Evolutionary conservation across 1,140 invertebrate genomes (phyloP).

Genomic region (Andricus grossulariae): DNA sequence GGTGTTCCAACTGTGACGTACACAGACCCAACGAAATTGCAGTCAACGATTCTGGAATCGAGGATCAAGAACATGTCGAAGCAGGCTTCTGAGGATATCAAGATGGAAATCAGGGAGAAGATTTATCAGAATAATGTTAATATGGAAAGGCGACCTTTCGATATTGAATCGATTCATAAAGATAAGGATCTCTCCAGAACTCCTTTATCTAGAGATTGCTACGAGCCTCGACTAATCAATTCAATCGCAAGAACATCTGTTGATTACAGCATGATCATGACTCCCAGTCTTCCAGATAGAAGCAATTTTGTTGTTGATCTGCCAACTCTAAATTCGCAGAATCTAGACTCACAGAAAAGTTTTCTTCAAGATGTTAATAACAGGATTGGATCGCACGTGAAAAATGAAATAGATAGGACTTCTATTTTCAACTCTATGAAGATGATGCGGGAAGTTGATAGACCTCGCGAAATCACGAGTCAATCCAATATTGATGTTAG

Average conservation of each 20-base stretch:
- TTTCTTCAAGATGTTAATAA: constrained; percentile 47
- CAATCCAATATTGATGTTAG: constrained; percentile 47
- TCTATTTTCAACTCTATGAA: constrained; percentile 54
- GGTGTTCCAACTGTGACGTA: constrained; percentile 61
- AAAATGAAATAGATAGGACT: constrained; percentile 53
- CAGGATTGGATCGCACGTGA: constrained; percentile 34
- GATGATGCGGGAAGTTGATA: constrained; percentile 52
- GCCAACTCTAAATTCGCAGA: constrained; percentile 35
- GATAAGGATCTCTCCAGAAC: constrained; percentile 44
- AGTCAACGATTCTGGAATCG: constrained; percentile 50
- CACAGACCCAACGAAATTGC: constrained; percentile 62
- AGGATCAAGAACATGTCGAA: constrained; percentile 52
- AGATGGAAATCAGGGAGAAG: constrained; percentile 55
- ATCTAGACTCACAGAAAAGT: constrained; percentile 42
- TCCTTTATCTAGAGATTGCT: constrained; percentile 43
- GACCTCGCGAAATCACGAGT: constrained; percentile 42
- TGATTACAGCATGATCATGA: constrained; percentile 32
- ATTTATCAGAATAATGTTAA: constrained; percentile 55
- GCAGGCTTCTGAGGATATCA: constrained; percentile 50
- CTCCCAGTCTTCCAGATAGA: constrained; percentile 39
- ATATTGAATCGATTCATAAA: constrained; percentile 55
- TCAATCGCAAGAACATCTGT: constrained; percentile 34
- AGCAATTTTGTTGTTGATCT: constrained; percentile 41
- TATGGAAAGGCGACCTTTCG: constrained; percentile 51
- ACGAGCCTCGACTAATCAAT: constrained; percentile 37